Conservation (phyloP, 2,888 invertebrate genomes). For the Iselma pallidipennis region DNA sequence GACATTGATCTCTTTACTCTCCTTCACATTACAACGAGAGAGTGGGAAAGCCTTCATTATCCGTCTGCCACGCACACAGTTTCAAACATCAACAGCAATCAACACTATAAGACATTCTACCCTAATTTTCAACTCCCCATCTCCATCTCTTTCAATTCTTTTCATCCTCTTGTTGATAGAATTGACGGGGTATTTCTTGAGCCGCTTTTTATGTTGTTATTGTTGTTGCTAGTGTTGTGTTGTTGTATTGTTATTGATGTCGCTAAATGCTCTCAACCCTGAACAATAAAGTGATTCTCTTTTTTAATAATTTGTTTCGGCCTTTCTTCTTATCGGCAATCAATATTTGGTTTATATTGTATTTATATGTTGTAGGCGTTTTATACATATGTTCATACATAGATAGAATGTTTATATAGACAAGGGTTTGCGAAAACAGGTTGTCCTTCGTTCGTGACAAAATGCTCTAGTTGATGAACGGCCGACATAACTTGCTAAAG, state of each 20-base stretch:
- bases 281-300: background rate
- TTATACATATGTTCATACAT: background rate
- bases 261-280: no score
- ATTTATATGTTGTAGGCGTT: background rate
- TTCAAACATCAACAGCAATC: constrained; percentile 3
- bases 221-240: background rate
- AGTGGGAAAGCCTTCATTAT: constrained; percentile 26
- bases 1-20: constrained; percentile 34
- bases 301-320: background rate
- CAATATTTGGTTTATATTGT: background rate
- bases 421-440: constrained; percentile 3
- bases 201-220: background rate
- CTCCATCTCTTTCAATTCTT: background rate
- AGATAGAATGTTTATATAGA: no score
- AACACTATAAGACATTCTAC: constrained; percentile 7
- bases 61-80: constrained; percentile 18
- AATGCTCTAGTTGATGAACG: constrained; percentile 46
- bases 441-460: constrained; percentile 30
- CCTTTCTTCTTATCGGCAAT: background rate
- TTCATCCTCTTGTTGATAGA: background rate
- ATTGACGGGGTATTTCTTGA: background rate
- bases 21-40: constrained; percentile 18
- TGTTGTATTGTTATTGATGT: background rate
- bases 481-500: constrained; percentile 43
- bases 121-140: constrained; percentile 3